Evolutionary conservation across 1,140 invertebrate genomes (phyloP).

Genomic region (Zaprionus camerounensis): DNA sequence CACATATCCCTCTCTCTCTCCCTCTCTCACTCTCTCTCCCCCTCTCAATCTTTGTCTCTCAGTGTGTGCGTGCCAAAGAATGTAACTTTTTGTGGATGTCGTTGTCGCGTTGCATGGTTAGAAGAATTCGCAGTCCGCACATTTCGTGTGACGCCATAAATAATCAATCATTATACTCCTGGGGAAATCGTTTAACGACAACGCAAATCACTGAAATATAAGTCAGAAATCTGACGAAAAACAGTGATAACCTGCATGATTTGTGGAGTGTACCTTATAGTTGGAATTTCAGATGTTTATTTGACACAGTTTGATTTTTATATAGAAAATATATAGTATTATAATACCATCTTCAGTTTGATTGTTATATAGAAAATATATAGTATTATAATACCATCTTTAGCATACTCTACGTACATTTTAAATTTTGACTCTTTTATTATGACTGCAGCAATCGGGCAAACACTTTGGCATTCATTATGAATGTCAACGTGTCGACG

Average conservation of each 20-base stretch:
- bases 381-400: no score
- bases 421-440: not conserved
- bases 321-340: no score
- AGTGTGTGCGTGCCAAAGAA: conserved; percentile 1
- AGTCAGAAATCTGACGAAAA: conserved; percentile 5
- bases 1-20: not conserved
- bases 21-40: not conserved
- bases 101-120: conserved; percentile 36
- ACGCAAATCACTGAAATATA: conserved; percentile 15
- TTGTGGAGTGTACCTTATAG: not conserved
- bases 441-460: not conserved
- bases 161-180: conserved; percentile 51
- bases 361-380: no score
- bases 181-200: conserved; percentile 15
- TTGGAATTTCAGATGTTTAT: not conserved
- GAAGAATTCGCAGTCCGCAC: conserved; percentile 30
- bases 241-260: not conserved
- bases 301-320: not conserved
- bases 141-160: conserved; percentile 25
- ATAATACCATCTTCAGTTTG: not conserved
- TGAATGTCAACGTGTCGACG: conserved; percentile 28
- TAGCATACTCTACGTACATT: no score
- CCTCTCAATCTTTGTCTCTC: not conserved
- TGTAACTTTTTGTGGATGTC: conserved; percentile 24
- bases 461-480: conserved; percentile 32